Evolutionary conservation across 2,797 vertebrate genomes (phyloP), one percentile per base, ranked within the genome.

Genomic region (Eulemur rubriventer): DNA sequence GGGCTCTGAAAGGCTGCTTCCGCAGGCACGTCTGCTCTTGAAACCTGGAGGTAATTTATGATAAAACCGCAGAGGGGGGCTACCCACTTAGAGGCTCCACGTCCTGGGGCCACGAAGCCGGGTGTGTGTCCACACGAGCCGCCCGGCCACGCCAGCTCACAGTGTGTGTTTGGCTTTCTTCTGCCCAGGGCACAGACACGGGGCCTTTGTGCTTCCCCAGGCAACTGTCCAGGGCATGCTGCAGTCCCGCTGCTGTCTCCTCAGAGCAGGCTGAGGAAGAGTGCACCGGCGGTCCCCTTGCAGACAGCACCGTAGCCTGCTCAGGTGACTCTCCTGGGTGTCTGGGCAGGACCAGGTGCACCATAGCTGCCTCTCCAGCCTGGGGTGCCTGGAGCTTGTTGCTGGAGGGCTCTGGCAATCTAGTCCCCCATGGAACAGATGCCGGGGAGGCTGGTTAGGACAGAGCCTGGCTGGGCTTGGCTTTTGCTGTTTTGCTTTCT

Each of bases 1-100:
- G 98, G 98, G 98, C 98, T 98, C 98, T 98, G 98, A 99, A 98
- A 95, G 98, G 98, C 97, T 96, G 52, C 98, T 99, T 98, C 97
- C 97, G 73, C 94, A 96, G 90, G 88, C 96, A 96, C 61, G 84
- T 92, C 61, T 95, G 87, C 94, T 96, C 59, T 43, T 80, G 79
- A 90, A 92, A 85, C 96, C 96, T 92, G 91, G 95, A 95, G 91
- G 94, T 90, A 63, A 81, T 97, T 98, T 96, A 13, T 87, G 52
- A 95, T 92, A 46, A 73, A 96, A 57, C 59, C 28, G 26, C 28
- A 33, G 69, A 24, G 22, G 4, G 17, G 38, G 17, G 28, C 35
- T 55, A n/a, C n/a, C 16, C 22, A 7, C 87, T 92, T 87, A 52
- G 43, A 92, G 86, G 4, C 82, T 35, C 57, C 17, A 7, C 22